Evolutionary conservation across 2,113 vertebrate genomes (phyloP), one percentile per base, ranked within the genome.

Genomic region (Coracopsis vasa): DNA sequence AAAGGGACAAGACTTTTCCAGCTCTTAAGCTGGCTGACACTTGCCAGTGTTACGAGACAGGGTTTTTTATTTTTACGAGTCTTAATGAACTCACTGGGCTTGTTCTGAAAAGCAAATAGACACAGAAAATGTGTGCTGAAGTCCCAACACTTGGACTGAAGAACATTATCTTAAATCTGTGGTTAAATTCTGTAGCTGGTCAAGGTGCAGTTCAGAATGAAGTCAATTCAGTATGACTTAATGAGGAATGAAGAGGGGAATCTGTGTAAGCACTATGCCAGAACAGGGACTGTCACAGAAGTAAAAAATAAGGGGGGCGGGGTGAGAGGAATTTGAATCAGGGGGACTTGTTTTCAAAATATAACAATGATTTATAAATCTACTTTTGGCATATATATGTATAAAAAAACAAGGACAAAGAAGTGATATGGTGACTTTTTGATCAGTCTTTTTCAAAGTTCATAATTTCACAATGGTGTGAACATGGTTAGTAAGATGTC

Each of bases 291-390:
- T 74, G 28, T 1, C 44, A 24, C 23, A 47, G 35, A 8, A 7
- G 3, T n/a, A 29, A 65, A 23, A 61, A 16, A 8, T 0, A 1
- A 4, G 9, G 3, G 6, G n/a, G n/a, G n/a, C n/a, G n/a, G n/a
- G 6, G 3, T 7, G 8, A 2, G 33, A 17, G 23, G 13, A 33
- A 39, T 53, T 2, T 53, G 48, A 73, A 72, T 37, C 33, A 80
- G 62, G 18, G 21, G 16, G 9, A 9, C 19, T 12, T 70, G 50
- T 47, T 3, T 69, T 35, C 9, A 71, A 81, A 89, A 72, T n/a
- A 17, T 4, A 50, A 9, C 24, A 45, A 5, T 17, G 16, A 25
- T 29, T 75, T 71, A 70, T 58, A 71, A 71, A 64, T 16, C 51
- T 80, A 2, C 4, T 82, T 86, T 44, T 54, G 45, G 18, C 31